Evolutionary conservation across 2,888 invertebrate genomes (phyloP), one percentile per base, ranked within the genome.

Genomic region (Uropetala carovei): DNA sequence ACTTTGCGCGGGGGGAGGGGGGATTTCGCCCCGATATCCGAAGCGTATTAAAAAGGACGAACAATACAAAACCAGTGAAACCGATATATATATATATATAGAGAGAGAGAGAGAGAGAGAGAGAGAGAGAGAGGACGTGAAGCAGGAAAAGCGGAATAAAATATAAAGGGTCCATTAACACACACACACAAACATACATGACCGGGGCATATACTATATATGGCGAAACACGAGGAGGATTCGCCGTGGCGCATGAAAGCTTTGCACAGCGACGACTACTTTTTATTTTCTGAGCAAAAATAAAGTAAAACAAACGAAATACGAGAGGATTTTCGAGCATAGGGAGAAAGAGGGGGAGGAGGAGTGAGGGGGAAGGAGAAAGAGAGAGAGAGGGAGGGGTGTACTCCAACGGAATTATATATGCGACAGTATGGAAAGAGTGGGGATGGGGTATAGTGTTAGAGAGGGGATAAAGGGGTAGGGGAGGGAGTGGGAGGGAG

Each of bases 21-120:
- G 43, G 56, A 83, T 56, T 83, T 83, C 83, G 57, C 64, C 64
- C 89, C 64, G 60, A 89, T 89, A 89, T 89, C 89, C 89, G 64
- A 89, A 89, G 64, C 89, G 56, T 68, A 64, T 89, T 89, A 89
- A 27, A 27, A 75, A 56, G 86, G 60, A 86, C n/a, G 64, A 89
- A 89, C 89, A 89, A 68, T 83, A 83, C 83, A 16, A 16, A 16
- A 43, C 30, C 56, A 83, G 83, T 43, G 43, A 43, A 43, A 43
- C 43, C 10, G 57, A n/a, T n/a, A n/a, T n/a, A n/a, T n/a, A n/a
- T n/a, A n/a, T n/a, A n/a, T n/a, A n/a, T n/a, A n/a, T n/a, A n/a
- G n/a, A n/a, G n/a, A n/a, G n/a, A n/a, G n/a, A 82, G 43, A 30
- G 82, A 43, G 82, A 82, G 30, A 83, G 43, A 0, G 83, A 83